A percentile compares a stretch with the other conserved stretches of the same genome.
Evolutionary conservation across 2,888 invertebrate species (phyloP).

Genomic region (Pandemis corylana): DNA sequence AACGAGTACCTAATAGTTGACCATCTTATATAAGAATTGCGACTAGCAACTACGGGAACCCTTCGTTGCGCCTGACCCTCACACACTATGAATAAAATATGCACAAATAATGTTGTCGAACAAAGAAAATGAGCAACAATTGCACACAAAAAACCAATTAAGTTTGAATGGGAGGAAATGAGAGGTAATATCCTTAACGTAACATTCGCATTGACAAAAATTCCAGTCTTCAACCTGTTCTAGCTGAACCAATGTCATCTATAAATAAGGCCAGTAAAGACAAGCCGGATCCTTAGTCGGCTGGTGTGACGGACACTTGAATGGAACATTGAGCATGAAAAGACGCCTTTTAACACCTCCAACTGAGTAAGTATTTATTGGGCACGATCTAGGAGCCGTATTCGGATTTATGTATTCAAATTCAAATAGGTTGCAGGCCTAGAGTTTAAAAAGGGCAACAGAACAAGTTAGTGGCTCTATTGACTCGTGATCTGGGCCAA

Average conservation of each 20-base stretch:
- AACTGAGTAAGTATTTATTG: slow-evolving; percentile 51
- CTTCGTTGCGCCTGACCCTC: too few species aligned
- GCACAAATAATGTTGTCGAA: too few species aligned
- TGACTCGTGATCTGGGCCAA: slow-evolving; percentile 4
- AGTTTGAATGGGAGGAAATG: too few species aligned
- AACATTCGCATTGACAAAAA: too few species aligned
- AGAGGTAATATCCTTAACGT: too few species aligned
- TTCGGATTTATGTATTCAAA: slow-evolving; percentile 20
- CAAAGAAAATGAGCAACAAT: too few species aligned
- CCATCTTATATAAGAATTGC: too few species aligned
- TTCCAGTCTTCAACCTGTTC: neutral
- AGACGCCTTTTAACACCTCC: slow-evolving; percentile 58
- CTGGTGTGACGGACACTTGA: slow-evolving; percentile 55
- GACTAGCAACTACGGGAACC: too few species aligned
- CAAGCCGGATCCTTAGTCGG: slow-evolving; percentile 45
- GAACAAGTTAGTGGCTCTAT: neutral
- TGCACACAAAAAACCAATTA: too few species aligned
- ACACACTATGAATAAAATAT: too few species aligned
- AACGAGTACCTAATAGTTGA: too few species aligned
- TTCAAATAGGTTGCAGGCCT: slow-evolving; percentile 8
- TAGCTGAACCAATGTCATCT: slow-evolving; percentile 39
- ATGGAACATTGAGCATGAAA: slow-evolving; percentile 58
- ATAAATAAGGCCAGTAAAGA: slow-evolving; percentile 46
- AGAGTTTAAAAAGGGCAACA: slow-evolving; percentile 14
- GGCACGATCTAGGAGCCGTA: slow-evolving; percentile 43